Evolutionary conservation across 1,140 invertebrate genomes (phyloP).

Genomic region (Drosophila malerkotliana): DNA sequence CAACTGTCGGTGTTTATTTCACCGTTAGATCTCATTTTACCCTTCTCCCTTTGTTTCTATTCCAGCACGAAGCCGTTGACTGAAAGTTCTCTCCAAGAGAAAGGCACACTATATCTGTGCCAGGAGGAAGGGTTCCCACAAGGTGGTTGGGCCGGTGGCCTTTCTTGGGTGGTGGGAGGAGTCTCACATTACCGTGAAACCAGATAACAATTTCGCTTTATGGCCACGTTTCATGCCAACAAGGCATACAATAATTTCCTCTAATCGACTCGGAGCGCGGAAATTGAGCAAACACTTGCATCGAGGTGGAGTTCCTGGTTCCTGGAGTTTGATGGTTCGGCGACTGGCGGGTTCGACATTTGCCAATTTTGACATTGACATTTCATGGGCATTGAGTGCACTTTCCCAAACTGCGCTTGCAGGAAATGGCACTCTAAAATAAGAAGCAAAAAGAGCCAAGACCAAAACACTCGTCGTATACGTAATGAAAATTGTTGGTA

Average conservation of each 20-base stretch:
- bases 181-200: conserved; percentile 69
- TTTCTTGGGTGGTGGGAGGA: conserved; percentile 1
- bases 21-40: conserved; percentile 49
- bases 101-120: conserved; percentile 11
- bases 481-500: background rate
- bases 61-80: conserved; percentile 27
- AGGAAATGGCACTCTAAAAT: background rate
- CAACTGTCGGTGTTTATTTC: conserved; percentile 60
- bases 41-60: background rate
- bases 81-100: conserved; percentile 20
- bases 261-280: conserved; percentile 67
- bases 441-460: background rate
- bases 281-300: conserved; percentile 78
- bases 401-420: background rate
- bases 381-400: conserved; percentile 2
- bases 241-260: conserved; percentile 77
- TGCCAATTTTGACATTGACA: conserved; percentile 18
- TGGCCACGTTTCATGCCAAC: conserved; percentile 70
- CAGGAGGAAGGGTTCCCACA: background rate
- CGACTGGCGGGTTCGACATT: conserved; percentile 1
- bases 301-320: conserved; percentile 8
- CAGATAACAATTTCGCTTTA: conserved; percentile 75
- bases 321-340: background rate
- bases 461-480: conserved; percentile 3
- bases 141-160: background rate